A percentile compares a stretch with the other conserved stretches of the same genome.
Evolutionary conservation across 2,797 vertebrate genomes (phyloP).

Genomic region (Manis crassicaudata): DNA sequence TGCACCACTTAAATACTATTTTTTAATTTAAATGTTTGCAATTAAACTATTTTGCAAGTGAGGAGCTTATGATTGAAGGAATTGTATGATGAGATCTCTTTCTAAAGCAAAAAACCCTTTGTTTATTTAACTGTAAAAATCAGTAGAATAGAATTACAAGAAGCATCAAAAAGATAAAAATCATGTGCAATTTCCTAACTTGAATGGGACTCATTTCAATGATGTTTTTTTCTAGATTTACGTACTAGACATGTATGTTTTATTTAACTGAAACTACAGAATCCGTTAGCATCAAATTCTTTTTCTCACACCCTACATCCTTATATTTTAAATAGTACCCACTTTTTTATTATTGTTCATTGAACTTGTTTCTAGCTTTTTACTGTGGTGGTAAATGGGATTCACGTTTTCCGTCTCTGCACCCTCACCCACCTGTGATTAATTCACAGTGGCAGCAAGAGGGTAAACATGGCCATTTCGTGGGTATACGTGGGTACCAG

Average conservation of each 20-base stretch:
- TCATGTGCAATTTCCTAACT: not conserved
- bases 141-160: not conserved
- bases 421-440: not conserved
- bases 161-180: not conserved
- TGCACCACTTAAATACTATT: not conserved
- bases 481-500: too few species aligned
- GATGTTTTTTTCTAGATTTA: not conserved
- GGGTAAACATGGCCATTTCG: rapidly evolving
- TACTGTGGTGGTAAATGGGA: too few species aligned
- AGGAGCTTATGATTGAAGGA: not conserved
- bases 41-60: not conserved
- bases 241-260: not conserved
- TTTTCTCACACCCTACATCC: not conserved
- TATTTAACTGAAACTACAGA: not conserved
- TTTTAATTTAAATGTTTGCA: not conserved
- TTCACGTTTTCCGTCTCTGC: not conserved
- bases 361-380: not conserved
- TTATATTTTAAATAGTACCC: not conserved
- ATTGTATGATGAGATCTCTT: not conserved
- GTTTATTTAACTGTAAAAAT: not conserved
- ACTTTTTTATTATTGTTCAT: not conserved
- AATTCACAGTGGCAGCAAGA: not conserved
- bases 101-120: not conserved
- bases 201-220: not conserved
- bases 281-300: not conserved